Base-by-base conservation (phyloP, 2,888 invertebrate species). In the Drosophila suboccidentalis region DNA sequence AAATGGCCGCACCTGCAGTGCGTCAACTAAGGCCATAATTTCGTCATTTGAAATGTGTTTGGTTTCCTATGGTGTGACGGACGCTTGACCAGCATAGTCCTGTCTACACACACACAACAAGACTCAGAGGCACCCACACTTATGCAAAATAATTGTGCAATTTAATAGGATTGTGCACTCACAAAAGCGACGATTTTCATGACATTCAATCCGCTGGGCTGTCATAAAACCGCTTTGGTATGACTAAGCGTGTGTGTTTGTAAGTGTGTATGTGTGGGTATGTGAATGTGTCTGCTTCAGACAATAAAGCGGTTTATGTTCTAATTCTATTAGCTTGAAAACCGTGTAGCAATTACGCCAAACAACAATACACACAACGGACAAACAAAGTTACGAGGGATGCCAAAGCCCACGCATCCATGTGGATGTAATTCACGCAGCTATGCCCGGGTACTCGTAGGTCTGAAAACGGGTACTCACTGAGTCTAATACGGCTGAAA, bases 281-380 rank as follows among this genome's bases (percentile, higher is more conserved):
- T 22, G 29, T 46, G 49, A 63, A 54, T 63, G 60, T 58, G 29
- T 63, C 49, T 49, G 57, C 63, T 68, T 68, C 71, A 65, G 81
- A 75, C 80, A 80, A 86, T 85, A 85, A 86, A 86, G 83, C 77
- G 76, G 82, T 86, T 86, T 86, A 86, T 86, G 82, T 68, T 82
- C 85, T 85, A 86, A 86, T 86, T 86, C 86, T 86, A 86, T 86
- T 86, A 86, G 86, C 78, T 68, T 50, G 71, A 73, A 80, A 72
- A 67, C 76, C 84, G 78, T 84, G 84, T 81, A 83, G 75, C 82
- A 84, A 84, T 86, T 86, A 86, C 72, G 59, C 41, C 67, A 61
- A 73, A 79, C 70, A 73, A 75, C 63, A 63, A 43, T 15, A 69
- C 58, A 39, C 47, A 65, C 46, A 57, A 9, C 60, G 59, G 15